These are phyloP conservation scores for Vidua macroura DNA, from an alignment of 2,113 vertebrate genomes.

Conservation along the genomic window DNA sequence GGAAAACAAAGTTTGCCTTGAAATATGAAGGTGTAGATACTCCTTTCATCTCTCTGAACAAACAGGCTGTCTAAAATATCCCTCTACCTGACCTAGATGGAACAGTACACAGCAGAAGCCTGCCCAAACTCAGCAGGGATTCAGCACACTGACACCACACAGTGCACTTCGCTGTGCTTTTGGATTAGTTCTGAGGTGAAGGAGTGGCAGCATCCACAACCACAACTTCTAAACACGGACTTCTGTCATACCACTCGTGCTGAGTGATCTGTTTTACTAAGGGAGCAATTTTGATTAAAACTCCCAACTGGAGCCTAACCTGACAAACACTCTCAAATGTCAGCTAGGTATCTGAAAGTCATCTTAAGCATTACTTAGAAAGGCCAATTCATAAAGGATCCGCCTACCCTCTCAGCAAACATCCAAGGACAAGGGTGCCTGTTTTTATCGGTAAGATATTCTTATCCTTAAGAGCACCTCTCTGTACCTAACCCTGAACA, in stretches of 20 bases:
- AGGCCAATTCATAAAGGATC: neutral
- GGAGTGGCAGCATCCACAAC: neutral
- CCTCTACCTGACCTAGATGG: constrained; percentile 47
- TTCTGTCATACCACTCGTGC: neutral
- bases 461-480: neutral
- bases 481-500: neutral
- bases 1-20: neutral
- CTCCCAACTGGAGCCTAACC: neutral
- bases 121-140: constrained; percentile 44
- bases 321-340: neutral
- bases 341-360: neutral
- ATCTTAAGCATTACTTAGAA: neutral
- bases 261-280: neutral
- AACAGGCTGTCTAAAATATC: constrained; percentile 39
- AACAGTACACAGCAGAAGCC: neutral
- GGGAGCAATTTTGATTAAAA: neutral
- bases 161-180: neutral
- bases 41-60: neutral
- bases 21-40: neutral
- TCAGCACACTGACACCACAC: neutral
- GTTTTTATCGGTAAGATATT: neutral
- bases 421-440: neutral
- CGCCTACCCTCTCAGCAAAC: neutral
- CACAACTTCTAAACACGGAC: neutral
- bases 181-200: neutral